Base-by-base conservation (phyloP, 92 coral and sea anemone genomes). In the Siderastrea siderea region DNA sequence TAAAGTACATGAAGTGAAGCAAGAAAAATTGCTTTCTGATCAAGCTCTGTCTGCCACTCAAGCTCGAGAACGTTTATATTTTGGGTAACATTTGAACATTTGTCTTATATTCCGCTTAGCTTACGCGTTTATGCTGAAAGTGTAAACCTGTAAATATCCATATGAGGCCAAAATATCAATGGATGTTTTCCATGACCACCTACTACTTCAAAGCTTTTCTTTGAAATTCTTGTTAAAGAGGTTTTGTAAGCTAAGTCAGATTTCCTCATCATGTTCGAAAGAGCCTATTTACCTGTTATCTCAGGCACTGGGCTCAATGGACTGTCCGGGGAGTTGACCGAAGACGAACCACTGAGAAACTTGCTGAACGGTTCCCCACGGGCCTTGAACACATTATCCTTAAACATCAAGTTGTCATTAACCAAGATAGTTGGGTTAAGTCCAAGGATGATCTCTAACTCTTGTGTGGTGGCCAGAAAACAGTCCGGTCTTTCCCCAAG, bases 401-500 rank as follows among this genome's bases (percentile, higher is more conserved):
- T 79, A 47, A 85, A 80, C n/a, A 63, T 17, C 78, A 90, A 26
- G 9, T 48, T 58, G 74, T 79, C 57, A 9, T 15, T 43, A 26
- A 79, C 73, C 26, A 16, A 2, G 38, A 90, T 68, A 6, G 5
- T 72, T 0, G 93, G 77, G 13, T 52, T 65, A 13, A 2, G 16
- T 38, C 86, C 90, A 4, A 87, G 87, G 16, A 16, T 2, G 47
- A 90, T 90, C 51, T 17, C 74, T 63, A 90, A 58, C 49, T 85
- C 67, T 47, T 59, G 65, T 2, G 71, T 64, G 71, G 64, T 74
- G 1, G 7, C 15, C 75, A 83, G 15, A 72, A 2, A 3, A 47
- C 93, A 90, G 0, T 4, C 45, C 0, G 93, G 90, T n/a, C 17
- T 10, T 17, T 62, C 49, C 9, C 93, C 93, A 7, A 90, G 68